phyloP scores from a whole-genome alignment of 2,797 vertebrate species.

The Alosa sapidissima region DNA sequence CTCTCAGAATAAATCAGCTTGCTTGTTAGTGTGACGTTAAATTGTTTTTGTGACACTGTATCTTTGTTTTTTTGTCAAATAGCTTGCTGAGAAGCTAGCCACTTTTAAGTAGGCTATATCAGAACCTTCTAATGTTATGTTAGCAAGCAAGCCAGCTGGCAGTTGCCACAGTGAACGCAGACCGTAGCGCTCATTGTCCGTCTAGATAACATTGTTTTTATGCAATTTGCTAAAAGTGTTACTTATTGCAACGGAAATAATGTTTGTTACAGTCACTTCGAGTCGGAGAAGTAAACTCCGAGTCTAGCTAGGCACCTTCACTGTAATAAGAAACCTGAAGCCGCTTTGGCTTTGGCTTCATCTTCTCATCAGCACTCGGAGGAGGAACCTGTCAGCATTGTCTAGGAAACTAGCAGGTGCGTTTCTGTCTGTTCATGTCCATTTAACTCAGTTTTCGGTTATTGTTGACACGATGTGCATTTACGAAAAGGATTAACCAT shows the following conservation, averaged over 20 bases:
- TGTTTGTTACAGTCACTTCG: conserved; percentile 19
- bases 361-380: not conserved
- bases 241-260: conserved; percentile 9
- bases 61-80: not conserved
- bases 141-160: conserved; percentile 3
- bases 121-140: not conserved
- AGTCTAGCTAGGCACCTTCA: not conserved
- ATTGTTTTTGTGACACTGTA: not conserved
- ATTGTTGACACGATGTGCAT: not conserved
- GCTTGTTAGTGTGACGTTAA: not conserved
- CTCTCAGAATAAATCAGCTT: not conserved
- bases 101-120: not conserved
- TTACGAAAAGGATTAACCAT: not conserved
- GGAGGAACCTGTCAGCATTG: not conserved
- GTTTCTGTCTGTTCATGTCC: not conserved
- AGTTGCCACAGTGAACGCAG: not conserved
- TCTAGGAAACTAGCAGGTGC: conserved; percentile 23
- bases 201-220: not conserved
- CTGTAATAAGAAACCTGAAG: conserved; percentile 4
- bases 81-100: conserved; percentile 10
- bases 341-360: not conserved
- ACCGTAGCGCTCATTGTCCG: not conserved
- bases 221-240: not conserved
- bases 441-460: not conserved
- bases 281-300: conserved; percentile 1